Base-by-base conservation (phyloP, 2,888 invertebrate species). In the Tachina fera region DNA sequence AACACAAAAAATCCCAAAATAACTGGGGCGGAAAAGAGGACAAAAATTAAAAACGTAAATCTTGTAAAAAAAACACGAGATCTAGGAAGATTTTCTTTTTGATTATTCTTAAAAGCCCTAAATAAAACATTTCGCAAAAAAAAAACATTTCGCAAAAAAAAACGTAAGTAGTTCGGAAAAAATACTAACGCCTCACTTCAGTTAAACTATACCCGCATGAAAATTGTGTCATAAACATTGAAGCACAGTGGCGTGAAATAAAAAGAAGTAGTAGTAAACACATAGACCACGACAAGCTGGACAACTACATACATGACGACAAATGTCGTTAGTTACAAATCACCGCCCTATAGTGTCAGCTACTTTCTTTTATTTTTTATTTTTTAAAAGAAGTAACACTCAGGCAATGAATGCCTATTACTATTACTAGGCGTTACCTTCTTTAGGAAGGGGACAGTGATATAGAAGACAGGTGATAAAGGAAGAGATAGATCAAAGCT, bases 11-110 rank as follows among this genome's bases (percentile, higher is more conserved):
- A 51, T 31, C 53, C 45, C 8, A 31, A 76, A 76, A 76, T 76
- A 76, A 76, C 65, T 76, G 47, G 76, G 65, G 56, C 65, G 76
- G 65, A 76, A 61, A 65, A 65, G 14, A 14, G 16, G 9, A 14
- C 16, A 9, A 5, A 45, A 41, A 13, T 63, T 16, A 43, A 13
- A 61, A 58, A 31, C 31, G 19, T 58, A 58, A 58, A 58, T 58
- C 61, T 16, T 61, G 6, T 61, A 43, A n/a, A 43, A 61, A 41
- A 61, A 41, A 16, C n/a, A 56, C 6, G 6, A 8, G 16, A 56
- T 31, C 11, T 19, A 11, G 11, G 0, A 9, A 60, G 11, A 11
- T 11, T 49, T 22, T 74, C 31, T 74, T 22, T 41, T 10, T 51
- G 51, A 61, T 63, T 43, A 16, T 39, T 41, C 53, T 53, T 41